These are phyloP conservation scores for Eupithecia centaureata DNA, from an alignment of 2,888 invertebrate genomes.

Conservation along the genomic window DNA sequence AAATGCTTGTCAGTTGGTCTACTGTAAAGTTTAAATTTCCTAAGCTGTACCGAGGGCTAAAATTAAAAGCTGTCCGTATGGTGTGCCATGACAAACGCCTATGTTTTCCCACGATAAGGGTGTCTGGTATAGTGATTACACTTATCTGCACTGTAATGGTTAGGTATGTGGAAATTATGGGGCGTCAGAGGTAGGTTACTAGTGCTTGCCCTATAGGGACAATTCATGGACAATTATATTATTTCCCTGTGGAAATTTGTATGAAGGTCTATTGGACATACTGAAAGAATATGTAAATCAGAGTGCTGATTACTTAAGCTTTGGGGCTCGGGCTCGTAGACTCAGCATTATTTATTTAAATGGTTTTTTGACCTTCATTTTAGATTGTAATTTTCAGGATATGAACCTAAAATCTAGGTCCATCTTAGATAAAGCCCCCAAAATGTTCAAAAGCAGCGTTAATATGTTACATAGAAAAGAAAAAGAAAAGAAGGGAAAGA, in stretches of 20 bases:
- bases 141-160: slow-evolving; percentile 54
- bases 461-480: too few relatives aligned
- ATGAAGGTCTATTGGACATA: neutral
- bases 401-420: too few relatives aligned
- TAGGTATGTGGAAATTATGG: slow-evolving; percentile 26
- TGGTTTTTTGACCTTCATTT: too few relatives aligned
- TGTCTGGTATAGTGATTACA: slow-evolving; percentile 48
- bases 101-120: slow-evolving; percentile 67
- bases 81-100: slow-evolving; percentile 64
- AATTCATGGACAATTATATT: neutral
- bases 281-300: neutral
- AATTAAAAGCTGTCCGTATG: slow-evolving; percentile 66
- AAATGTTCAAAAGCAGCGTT: too few relatives aligned
- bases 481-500: too few relatives aligned
- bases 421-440: too few relatives aligned
- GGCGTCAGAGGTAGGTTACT: neutral
- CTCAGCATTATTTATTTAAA: neutral
- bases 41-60: slow-evolving; percentile 32
- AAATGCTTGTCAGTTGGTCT: neutral
- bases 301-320: neutral
- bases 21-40: slow-evolving; percentile 18
- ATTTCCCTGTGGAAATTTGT: neutral
- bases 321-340: neutral
- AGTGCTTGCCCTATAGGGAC: neutral
- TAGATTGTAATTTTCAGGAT: too few relatives aligned